Conservation (phyloP, 2,888 invertebrate species). For the Hofmannophila pseudospretella region DNA sequence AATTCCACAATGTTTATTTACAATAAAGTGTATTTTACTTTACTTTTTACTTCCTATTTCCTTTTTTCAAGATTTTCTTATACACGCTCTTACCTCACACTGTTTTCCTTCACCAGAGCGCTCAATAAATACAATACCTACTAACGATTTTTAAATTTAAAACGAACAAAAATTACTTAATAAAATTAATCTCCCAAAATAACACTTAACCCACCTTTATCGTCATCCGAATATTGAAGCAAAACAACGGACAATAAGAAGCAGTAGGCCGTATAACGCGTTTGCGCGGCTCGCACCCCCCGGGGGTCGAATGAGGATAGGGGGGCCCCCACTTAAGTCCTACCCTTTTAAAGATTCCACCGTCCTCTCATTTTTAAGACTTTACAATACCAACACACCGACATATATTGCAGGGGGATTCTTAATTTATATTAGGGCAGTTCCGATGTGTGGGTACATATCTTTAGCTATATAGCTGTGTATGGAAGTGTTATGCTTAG, state of each 20-base stretch:
- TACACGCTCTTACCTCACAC: too few species aligned
- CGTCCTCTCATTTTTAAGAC: conserved; percentile 77
- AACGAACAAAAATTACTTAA: conserved; percentile 19
- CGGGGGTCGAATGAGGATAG: conserved; percentile 37
- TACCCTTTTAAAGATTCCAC: conserved; percentile 77
- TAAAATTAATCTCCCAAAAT: conserved; percentile 47
- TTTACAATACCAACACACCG: conserved; percentile 73
- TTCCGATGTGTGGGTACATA: conserved; percentile 31
- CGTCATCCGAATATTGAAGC: conserved; percentile 66
- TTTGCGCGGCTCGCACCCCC: conserved; percentile 55
- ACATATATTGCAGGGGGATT: conserved; percentile 48
- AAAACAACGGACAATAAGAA: conserved; percentile 69
- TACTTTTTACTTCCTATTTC: too few species aligned
- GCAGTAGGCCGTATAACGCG: conserved; percentile 67
- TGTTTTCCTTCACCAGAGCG: too few species aligned
- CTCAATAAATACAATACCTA: too few species aligned
- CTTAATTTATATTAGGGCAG: conserved; percentile 57
- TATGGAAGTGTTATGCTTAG: too few species aligned
- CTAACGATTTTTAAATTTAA: too few species aligned
- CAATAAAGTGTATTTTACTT: too few species aligned
- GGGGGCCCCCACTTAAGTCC: conserved; percentile 66
- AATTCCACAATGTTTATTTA: too few species aligned
- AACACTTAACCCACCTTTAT: conserved; percentile 65
- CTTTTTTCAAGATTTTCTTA: too few species aligned
- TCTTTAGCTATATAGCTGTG: too few species aligned